phyloP scores from a whole-genome alignment of 2,113 vertebrate species.

The Tachysurus fulvidraco region DNA sequence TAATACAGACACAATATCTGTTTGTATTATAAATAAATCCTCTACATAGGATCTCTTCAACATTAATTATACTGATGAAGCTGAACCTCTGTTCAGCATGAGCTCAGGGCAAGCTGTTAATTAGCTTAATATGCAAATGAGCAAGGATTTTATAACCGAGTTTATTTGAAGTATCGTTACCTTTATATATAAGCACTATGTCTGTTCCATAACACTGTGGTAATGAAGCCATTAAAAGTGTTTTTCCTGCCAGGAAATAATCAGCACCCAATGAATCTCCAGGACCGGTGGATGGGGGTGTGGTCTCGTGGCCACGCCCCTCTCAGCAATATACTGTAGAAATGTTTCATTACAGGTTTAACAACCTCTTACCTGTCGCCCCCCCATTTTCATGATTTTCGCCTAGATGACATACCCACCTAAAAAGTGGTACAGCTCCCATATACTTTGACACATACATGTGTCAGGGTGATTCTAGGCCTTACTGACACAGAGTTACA shows the following conservation, averaged over 20 bases:
- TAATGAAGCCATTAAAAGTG: background rate
- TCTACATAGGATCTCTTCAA: background rate
- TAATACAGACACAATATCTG: no score
- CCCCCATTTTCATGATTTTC: no score
- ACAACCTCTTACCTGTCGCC: no score
- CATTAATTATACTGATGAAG: background rate
- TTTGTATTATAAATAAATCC: background rate
- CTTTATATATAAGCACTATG: conserved; percentile 6
- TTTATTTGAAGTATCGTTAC: background rate
- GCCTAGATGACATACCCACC: no score
- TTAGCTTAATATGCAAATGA: conserved; percentile 9
- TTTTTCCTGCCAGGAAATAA: background rate
- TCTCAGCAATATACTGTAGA: background rate
- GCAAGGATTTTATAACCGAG: background rate
- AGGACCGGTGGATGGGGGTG: background rate
- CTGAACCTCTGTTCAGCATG: background rate
- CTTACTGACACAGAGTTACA: no score
- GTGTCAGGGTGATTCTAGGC: no score
- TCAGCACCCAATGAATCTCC: no score
- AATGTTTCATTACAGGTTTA: no score
- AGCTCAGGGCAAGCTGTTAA: background rate
- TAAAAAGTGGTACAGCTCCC: no score
- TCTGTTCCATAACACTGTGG: background rate
- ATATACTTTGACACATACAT: no score
- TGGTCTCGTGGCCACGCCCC: no score